Evolutionary conservation across 1,140 invertebrate species (phyloP), one percentile per base, ranked within the genome.

Genomic region (Ericerus pela): DNA sequence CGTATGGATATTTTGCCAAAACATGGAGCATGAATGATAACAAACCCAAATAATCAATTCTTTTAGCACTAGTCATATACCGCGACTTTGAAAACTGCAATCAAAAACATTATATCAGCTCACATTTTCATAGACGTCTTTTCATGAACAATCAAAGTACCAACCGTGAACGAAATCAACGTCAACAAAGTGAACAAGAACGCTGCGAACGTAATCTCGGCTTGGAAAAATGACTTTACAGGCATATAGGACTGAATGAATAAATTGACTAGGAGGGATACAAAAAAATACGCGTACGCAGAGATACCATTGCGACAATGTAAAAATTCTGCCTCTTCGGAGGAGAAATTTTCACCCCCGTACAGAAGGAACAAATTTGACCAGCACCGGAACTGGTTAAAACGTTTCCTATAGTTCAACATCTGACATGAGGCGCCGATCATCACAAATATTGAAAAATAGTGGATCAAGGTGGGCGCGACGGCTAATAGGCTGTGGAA

Each of bases 1-100:
- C 85, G 59, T 87, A 88, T 0, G 85, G 85, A 71, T 88, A 88
- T 64, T 85, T 86, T 0, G 84, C 84, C 1, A 89, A 68, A 0
- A 88, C 82, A 62, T 88, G 84, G 0, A 87, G 76, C 2, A 79
- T 78, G 63, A 88, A 88, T 6, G 86, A 87, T 2, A 88, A 71
- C 0, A 90, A 70, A 0, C 79, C 76, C 3, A 88, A 65, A 8
- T 80, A 70, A 64, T 89, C 86, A 51, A 79, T 47, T n/a, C 18
- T 53, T 41, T 54, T 53, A 3, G 43, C 24, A 20, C 26, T 43
- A 11, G 2, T 22, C 16, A 47, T 47, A 14, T 47, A 47, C 54
- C 54, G 18, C 38, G 24, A 30, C 53, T 59, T 54, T 33, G 54
- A 20, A 33, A 54, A 31, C 53, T 31, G 33, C 26, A 29, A 3